phyloP scores from a whole-genome alignment of 1,140 invertebrate species.

The Uloborus diversus region DNA sequence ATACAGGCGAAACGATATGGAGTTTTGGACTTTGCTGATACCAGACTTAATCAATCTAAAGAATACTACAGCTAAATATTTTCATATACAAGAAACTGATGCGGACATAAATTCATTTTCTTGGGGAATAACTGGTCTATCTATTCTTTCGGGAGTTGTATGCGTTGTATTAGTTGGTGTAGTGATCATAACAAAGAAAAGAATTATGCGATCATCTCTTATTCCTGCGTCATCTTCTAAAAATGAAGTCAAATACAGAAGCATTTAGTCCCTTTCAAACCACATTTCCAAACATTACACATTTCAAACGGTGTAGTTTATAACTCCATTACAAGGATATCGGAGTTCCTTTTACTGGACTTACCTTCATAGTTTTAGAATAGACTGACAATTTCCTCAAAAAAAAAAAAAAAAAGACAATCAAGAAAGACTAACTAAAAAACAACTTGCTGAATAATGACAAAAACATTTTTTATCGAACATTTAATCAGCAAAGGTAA shows the following conservation, averaged over 20 bases:
- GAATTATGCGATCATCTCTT: constrained; percentile 5
- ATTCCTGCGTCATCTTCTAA: constrained; percentile 5
- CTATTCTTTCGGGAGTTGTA: constrained; percentile 1
- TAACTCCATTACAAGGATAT: too few relatives aligned
- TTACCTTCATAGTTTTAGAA: too few relatives aligned
- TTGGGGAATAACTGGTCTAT: constrained; percentile 18
- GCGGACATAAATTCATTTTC: not conserved
- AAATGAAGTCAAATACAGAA: constrained; percentile 14
- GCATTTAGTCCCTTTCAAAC: too few relatives aligned
- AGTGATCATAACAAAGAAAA: constrained; percentile 5
- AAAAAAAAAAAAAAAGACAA: too few relatives aligned
- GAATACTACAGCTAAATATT: not conserved
- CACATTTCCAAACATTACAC: too few relatives aligned
- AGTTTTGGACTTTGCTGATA: constrained; percentile 20
- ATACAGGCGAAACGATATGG: constrained; percentile 23
- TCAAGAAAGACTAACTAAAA: too few relatives aligned
- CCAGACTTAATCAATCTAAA: constrained; percentile 19
- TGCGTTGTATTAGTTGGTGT: constrained; percentile 21
- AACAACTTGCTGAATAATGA: too few relatives aligned
- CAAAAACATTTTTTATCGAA: too few relatives aligned
- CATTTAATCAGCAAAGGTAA: too few relatives aligned
- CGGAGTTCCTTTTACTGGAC: too few relatives aligned
- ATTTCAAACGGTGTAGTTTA: too few relatives aligned
- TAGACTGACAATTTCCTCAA: too few relatives aligned
- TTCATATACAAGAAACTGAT: not conserved